Evolutionary conservation across 2,113 vertebrate species (phyloP).

Genomic region (Caranx ignobilis): DNA sequence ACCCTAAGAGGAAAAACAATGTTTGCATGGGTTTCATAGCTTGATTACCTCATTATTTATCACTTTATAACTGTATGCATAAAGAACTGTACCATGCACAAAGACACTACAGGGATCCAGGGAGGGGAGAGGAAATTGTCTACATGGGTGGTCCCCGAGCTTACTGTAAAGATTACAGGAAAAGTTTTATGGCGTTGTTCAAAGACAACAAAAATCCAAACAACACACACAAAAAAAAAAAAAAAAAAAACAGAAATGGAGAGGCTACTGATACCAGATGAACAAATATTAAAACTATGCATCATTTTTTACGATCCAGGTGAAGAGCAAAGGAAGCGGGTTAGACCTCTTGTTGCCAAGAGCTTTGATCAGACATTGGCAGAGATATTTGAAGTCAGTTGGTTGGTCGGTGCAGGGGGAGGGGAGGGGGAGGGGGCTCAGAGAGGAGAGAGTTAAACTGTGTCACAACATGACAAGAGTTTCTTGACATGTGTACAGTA

Average conservation of each 20-base stretch:
- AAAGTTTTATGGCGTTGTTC: constrained; percentile 21
- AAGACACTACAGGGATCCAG: constrained; percentile 43
- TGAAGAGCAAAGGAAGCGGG: constrained; percentile 10
- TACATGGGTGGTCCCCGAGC: constrained; percentile 78
- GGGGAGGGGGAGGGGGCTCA: not conserved
- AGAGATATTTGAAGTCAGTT: constrained; percentile 26
- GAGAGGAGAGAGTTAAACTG: constrained; percentile 50
- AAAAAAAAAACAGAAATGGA: not conserved
- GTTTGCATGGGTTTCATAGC: not conserved
- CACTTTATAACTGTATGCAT: not conserved
- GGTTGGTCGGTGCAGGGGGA: not conserved
- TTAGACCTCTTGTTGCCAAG: not conserved
- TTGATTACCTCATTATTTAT: constrained; percentile 23
- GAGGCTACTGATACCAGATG: constrained; percentile 1
- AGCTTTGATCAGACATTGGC: constrained; percentile 7
- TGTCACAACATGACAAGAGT: constrained; percentile 48
- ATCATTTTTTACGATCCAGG: constrained; percentile 3
- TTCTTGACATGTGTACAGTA: constrained; percentile 72
- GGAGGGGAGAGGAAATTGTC: constrained; percentile 67
- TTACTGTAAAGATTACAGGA: constrained; percentile 42
- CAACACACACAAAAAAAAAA: not conserved
- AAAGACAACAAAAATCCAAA: constrained; percentile 29
- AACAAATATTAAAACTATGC: not conserved
- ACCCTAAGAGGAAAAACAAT: not conserved
- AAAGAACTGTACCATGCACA: constrained; percentile 21